These are phyloP conservation scores for Paramacrobiotus metropolitanus DNA, from an alignment of 1,140 invertebrate genomes.

Conservation along the genomic window DNA sequence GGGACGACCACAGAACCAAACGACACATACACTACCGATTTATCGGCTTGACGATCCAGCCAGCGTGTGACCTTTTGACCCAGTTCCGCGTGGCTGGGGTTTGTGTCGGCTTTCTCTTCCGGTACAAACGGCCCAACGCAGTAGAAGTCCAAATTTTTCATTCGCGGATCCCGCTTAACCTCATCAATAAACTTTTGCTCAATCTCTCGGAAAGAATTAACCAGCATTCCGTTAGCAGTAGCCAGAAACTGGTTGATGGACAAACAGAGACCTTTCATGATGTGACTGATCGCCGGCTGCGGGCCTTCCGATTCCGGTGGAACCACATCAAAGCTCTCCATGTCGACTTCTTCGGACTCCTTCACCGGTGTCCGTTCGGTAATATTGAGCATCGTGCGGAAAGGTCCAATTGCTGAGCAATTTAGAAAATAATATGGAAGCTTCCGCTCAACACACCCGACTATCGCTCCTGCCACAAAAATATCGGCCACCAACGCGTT, in stretches of 20 bases:
- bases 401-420: neutral
- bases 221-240: neutral
- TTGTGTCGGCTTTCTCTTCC: neutral
- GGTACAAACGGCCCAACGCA: neutral
- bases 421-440: neutral
- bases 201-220: neutral
- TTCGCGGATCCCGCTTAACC: neutral
- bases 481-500: neutral
- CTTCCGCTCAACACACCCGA: neutral
- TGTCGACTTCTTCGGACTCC: neutral
- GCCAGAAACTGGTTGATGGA: neutral
- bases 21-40: neutral
- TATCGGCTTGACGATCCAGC: neutral
- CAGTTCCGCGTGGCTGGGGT: neutral
- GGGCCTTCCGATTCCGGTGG: neutral
- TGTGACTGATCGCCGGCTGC: neutral
- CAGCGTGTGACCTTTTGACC: neutral
- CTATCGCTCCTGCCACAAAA: neutral
- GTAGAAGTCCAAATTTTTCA: neutral
- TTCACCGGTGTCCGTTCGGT: neutral
- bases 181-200: neutral
- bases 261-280: neutral
- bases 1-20: neutral
- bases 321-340: neutral
- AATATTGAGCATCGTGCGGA: neutral